A percentile compares a stretch with the other conserved stretches of the same genome.
These are phyloP conservation scores for Sebastes minor DNA, from an alignment of 2,797 vertebrate species.

Conservation along the genomic window DNA sequence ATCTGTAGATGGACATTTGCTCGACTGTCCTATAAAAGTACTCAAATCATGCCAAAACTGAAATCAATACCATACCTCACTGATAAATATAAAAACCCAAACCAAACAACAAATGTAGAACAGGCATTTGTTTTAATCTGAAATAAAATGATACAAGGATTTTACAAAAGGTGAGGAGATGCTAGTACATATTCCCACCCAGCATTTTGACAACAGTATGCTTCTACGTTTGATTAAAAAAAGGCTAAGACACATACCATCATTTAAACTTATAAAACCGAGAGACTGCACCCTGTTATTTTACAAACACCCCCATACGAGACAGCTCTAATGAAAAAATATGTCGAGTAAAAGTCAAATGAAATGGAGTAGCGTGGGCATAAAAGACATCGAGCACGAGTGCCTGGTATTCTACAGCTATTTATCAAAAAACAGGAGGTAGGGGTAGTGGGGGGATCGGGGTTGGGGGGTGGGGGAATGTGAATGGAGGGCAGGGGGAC, in stretches of 20 bases:
- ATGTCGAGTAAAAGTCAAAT: constrained; percentile 57
- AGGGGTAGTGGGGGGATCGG: neutral
- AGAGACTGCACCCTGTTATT: constrained; percentile 66
- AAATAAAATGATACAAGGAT: constrained; percentile 75
- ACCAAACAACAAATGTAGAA: constrained; percentile 28
- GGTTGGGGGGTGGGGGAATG: constrained; percentile 42
- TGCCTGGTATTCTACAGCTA: constrained; percentile 71
- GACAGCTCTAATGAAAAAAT: constrained; percentile 62
- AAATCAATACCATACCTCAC: neutral
- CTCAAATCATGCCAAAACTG: neutral
- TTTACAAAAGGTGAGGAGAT: constrained; percentile 62
- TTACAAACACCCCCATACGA: constrained; percentile 65
- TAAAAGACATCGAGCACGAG: constrained; percentile 58
- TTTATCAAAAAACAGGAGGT: constrained; percentile 74
- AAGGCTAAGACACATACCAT: constrained; percentile 73
- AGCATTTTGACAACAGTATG: constrained; percentile 56
- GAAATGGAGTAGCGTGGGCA: constrained; percentile 58
- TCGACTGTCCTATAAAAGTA: neutral
- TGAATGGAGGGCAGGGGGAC: constrained; percentile 18
- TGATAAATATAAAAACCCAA: neutral
- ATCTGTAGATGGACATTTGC: neutral
- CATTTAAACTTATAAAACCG: constrained; percentile 77
- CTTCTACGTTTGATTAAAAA: constrained; percentile 63
- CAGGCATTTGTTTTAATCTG: constrained; percentile 68
- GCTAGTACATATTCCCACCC: constrained; percentile 47